These are phyloP conservation scores for Dolichomitus sp. DNA, from an alignment of 2,888 invertebrate species.

Conservation along the genomic window DNA sequence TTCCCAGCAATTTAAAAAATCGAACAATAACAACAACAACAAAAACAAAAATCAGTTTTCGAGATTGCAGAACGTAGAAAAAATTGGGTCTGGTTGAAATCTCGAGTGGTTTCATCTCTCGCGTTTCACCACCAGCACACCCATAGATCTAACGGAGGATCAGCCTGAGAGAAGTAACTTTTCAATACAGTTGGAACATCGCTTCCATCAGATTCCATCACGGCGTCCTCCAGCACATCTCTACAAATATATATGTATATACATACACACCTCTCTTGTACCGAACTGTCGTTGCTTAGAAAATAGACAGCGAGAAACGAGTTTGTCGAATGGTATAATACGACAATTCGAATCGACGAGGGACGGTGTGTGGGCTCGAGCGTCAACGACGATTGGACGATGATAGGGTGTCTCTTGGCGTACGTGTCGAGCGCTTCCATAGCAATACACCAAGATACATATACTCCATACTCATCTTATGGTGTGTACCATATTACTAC, in stretches of 20 bases:
- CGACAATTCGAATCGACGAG: conserved; percentile 15
- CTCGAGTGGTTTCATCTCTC: conserved; percentile 5
- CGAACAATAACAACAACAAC: not conserved
- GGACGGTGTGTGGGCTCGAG: not conserved
- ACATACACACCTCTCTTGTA: not conserved
- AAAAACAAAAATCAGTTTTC: not conserved
- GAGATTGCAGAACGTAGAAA: not conserved
- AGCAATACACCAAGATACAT: conserved; percentile 22
- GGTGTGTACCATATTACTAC: not conserved
- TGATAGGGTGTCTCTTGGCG: conserved; percentile 38
- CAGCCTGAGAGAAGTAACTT: conserved; percentile 29
- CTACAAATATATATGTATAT: too few relatives aligned
- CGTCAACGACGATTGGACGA: conserved; percentile 39
- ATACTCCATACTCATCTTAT: not conserved
- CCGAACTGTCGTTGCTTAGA: conserved; percentile 37
- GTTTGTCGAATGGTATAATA: conserved; percentile 16
- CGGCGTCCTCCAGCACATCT: not conserved
- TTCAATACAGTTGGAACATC: conserved; percentile 29
- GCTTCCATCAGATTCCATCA: conserved; percentile 5
- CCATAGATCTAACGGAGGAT: not conserved
- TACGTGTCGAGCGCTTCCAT: conserved; percentile 36
- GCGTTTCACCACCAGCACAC: not conserved
- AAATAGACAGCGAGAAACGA: conserved; percentile 33
- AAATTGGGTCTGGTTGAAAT: not conserved
- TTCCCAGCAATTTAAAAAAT: not conserved